phyloP scores from a whole-genome alignment of 2,113 vertebrate genomes.

The Sitta europaea region DNA sequence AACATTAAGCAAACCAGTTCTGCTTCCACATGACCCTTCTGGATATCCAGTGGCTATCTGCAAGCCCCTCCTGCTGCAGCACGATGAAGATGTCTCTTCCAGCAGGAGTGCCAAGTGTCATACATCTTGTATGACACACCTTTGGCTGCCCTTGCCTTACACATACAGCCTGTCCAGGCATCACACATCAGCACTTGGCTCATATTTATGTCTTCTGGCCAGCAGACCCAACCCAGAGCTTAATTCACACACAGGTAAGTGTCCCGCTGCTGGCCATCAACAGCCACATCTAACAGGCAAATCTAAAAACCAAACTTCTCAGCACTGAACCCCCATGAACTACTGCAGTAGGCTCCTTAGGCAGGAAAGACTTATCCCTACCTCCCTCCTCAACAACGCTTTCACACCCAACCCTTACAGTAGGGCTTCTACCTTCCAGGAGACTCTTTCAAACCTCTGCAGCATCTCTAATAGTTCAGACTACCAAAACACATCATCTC shows the following conservation, averaged over 20 bases:
- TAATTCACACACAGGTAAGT: background rate
- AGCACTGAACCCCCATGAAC: too few relatives aligned
- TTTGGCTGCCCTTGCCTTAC: background rate
- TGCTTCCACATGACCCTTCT: background rate
- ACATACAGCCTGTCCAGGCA: background rate
- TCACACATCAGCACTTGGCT: background rate
- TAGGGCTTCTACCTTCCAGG: background rate
- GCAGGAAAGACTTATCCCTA: accelerated
- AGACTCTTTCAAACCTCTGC: background rate
- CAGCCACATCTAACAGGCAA: background rate
- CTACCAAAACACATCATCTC: background rate
- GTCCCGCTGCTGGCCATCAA: background rate
- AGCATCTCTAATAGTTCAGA: background rate
- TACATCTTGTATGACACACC: background rate
- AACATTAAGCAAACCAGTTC: background rate
- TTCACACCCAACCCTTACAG: background rate
- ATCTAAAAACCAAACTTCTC: background rate
- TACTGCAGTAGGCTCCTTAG: background rate
- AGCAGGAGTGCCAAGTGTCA: background rate
- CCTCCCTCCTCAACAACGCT: background rate
- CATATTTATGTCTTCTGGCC: background rate
- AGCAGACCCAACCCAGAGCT: background rate
- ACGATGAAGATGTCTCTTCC: background rate
- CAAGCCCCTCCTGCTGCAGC: background rate
- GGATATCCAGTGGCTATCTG: background rate